Base-by-base conservation (phyloP, 1,140 invertebrate species). In the Leptinotarsa undecemlineata region DNA sequence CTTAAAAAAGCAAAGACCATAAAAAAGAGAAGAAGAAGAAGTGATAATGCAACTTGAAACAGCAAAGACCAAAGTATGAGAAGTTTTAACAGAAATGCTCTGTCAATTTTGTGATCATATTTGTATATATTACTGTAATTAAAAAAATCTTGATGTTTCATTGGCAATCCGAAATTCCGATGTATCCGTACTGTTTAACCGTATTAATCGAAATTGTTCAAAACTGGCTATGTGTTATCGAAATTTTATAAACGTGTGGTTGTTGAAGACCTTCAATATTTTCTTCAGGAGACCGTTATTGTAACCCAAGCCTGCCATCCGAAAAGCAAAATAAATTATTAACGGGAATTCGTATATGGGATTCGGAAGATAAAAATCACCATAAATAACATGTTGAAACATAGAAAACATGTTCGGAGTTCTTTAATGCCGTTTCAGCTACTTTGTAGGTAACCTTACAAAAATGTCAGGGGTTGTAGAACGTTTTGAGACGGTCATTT, bases 91-190 rank as follows among this genome's bases (percentile, higher is more conserved):
- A 17, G 20, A 21, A 57, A 70, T 23, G 47, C 47, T 70, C 68
- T 70, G 68, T 70, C 20, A 48, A 70, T 70, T 70, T 61, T 64
- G 71, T 72, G 60, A 72, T 72, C 20, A 72, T 64, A 48, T 42
- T 33, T 72, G 71, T 72, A 72, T 21, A 72, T 72, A 72, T 72
- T 47, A 72, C 20, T 72, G 71, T 72, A 72, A 72, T 64, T 64
- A 64, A 64, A 64, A 23, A 72, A 47, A 42, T 72, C 62, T 72
- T 64, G 71, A 64, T 72, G 71, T 72, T 70, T 70, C 20, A 70
- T 60, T 57, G 68, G 47, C 68, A 51, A 48, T 51, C 47, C 20
- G 26, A 60, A 15, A 20, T 33, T 4, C 26, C 4, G 26, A 6
- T 23, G 26, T 64, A 64, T 15, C 63, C 20, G 21, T 64, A 64